Evolutionary conservation across 2,888 invertebrate species (phyloP).

Genomic region (Drosophila multiciliata): DNA sequence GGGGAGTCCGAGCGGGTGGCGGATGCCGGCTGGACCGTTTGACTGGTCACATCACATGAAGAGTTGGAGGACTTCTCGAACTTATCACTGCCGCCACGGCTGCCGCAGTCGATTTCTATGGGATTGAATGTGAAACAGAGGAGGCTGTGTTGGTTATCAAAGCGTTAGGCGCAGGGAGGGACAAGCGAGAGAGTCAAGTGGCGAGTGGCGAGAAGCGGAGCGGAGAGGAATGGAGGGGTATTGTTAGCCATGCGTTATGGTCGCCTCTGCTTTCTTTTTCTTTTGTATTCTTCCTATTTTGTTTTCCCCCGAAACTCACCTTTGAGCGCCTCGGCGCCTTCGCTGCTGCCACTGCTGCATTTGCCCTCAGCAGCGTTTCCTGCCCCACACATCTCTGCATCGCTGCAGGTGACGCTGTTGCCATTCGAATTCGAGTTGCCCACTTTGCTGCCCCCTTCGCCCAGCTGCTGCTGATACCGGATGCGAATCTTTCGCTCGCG

Average conservation of each 20-base stretch:
- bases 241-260: conserved; percentile 62
- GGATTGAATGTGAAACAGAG: conserved; percentile 71
- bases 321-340: conserved; percentile 66
- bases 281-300: background rate
- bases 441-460: conserved; percentile 88
- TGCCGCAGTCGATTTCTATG: conserved; percentile 83
- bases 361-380: conserved; percentile 46
- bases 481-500: conserved; percentile 93
- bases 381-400: conserved; percentile 51
- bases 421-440: conserved; percentile 84
- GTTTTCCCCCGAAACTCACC: conserved; percentile 53
- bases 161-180: conserved; percentile 54
- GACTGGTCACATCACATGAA: conserved; percentile 74
- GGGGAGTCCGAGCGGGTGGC: conserved; percentile 80
- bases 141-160: conserved; percentile 81
- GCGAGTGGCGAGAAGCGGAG: conserved; percentile 19
- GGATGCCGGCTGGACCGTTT: conserved; percentile 42
- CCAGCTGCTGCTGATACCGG: conserved; percentile 94
- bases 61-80: conserved; percentile 82
- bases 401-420: conserved; percentile 61
- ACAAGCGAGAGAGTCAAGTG: conserved; percentile 10
- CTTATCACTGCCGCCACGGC: conserved; percentile 83
- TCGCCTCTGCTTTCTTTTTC: conserved; percentile 41
- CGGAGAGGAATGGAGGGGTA: conserved; percentile 18
- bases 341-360: conserved; percentile 63